These are phyloP conservation scores for Lagopus leucura DNA, from an alignment of 2,113 vertebrate genomes.

Conservation along the genomic window DNA sequence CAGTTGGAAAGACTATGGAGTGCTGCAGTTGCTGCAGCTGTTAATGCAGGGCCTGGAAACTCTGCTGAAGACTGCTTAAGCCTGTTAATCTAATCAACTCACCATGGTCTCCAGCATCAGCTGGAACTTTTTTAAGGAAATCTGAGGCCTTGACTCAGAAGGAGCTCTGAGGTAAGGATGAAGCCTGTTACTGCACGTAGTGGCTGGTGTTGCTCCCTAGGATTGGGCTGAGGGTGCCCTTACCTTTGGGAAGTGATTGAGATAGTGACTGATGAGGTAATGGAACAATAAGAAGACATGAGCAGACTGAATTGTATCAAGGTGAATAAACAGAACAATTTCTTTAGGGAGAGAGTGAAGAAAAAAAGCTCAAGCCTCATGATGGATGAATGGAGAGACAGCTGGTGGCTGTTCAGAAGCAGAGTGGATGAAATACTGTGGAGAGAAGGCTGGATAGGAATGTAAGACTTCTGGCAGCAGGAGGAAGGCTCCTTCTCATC, in stretches of 20 bases:
- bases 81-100: background rate
- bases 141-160: background rate
- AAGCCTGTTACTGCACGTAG: background rate
- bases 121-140: background rate
- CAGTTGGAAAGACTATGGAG: background rate
- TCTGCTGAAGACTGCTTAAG: background rate
- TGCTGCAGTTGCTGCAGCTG: background rate
- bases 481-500: background rate
- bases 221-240: background rate
- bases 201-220: background rate
- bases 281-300: background rate
- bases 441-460: background rate
- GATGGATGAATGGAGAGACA: background rate
- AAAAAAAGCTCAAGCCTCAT: background rate
- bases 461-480: background rate
- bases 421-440: background rate
- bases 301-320: background rate
- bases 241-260: background rate
- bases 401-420: background rate
- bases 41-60: background rate
- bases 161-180: rapidly evolving
- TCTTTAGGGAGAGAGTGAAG: background rate
- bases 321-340: background rate
- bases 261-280: background rate
- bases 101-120: background rate